These are phyloP conservation scores for Heliornis fulica DNA, from an alignment of 2,113 vertebrate species.

Conservation along the genomic window DNA sequence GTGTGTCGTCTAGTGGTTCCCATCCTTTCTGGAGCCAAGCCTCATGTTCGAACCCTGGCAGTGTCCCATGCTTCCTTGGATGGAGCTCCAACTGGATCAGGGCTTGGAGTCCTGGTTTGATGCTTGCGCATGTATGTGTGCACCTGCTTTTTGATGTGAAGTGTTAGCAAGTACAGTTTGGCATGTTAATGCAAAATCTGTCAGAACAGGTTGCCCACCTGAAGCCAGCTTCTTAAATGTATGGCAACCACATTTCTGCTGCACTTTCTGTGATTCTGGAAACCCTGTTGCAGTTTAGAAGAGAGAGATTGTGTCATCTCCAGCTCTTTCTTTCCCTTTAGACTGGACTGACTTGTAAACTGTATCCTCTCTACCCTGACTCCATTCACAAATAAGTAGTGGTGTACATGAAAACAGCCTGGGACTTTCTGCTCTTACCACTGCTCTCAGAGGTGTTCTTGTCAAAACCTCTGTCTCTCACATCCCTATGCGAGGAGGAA, in stretches of 20 bases:
- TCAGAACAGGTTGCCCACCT: constrained; percentile 64
- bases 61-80: constrained; percentile 41
- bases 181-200: constrained; percentile 48
- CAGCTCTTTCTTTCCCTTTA: not conserved
- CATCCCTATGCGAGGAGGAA: accelerated
- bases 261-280: not conserved
- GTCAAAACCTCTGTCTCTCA: not conserved
- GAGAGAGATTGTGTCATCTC: not conserved
- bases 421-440: not conserved
- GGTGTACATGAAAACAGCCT: not conserved
- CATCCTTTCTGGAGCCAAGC: constrained; percentile 54
- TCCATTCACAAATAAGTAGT: not conserved
- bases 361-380: not conserved
- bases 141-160: constrained; percentile 59
- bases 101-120: constrained; percentile 15
- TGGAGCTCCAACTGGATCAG: constrained; percentile 39
- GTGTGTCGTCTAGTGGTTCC: constrained; percentile 69
- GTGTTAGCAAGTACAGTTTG: constrained; percentile 59
- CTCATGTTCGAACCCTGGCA: constrained; percentile 63
- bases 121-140: not conserved
- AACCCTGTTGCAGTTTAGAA: not conserved
- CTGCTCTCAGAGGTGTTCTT: not conserved
- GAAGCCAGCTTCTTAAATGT: constrained; percentile 28
- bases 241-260: constrained; percentile 22
- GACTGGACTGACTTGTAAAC: not conserved